phyloP scores from a whole-genome alignment of 2,113 vertebrate species.

The Brachypteracias leptosomus region DNA sequence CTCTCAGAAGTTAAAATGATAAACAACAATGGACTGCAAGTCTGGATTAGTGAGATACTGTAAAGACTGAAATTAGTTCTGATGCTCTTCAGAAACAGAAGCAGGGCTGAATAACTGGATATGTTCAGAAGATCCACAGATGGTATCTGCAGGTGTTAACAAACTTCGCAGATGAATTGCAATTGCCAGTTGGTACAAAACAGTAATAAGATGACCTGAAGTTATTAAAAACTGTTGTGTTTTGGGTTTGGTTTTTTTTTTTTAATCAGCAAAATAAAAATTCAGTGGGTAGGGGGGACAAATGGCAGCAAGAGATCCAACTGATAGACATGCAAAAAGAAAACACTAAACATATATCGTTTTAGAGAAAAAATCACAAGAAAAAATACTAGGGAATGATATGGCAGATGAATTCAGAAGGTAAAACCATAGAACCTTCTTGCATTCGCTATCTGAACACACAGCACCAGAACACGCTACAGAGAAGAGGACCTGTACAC shows the following conservation, averaged over 20 bases:
- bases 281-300: neutral
- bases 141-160: neutral
- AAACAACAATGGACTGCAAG: neutral
- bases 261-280: neutral
- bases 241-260: no score
- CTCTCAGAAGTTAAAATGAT: neutral
- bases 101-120: neutral
- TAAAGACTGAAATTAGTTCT: neutral
- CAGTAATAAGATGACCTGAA: neutral
- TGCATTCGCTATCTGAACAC: neutral
- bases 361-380: neutral
- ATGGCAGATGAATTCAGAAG: neutral
- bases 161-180: neutral
- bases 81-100: neutral
- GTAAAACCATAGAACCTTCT: neutral
- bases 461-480: neutral
- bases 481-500: neutral
- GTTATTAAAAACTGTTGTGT: neutral
- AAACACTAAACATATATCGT: neutral
- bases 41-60: neutral
- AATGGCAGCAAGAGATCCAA: neutral
- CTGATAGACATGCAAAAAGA: neutral
- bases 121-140: neutral
- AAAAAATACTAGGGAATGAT: neutral
- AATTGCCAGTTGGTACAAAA: neutral